Evolutionary conservation across 2,113 vertebrate species (phyloP), one percentile per base, ranked within the genome.

Genomic region (Parotia lawesii): DNA sequence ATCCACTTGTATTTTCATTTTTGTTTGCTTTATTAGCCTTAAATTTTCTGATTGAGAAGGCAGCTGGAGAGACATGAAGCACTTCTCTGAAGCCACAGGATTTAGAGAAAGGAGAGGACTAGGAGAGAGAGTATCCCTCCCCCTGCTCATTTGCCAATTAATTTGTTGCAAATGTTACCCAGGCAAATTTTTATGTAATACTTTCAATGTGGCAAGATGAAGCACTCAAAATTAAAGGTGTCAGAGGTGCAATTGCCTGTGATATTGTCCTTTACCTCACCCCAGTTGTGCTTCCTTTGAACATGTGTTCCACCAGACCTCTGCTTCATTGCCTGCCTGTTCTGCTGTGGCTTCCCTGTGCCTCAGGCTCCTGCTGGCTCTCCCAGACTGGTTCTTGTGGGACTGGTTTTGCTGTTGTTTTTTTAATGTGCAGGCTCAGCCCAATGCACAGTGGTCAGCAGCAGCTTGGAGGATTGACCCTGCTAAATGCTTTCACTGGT

Each of bases 71-170:
- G 33, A 5, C 6, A 14, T 2, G 13, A 66, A 74, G 22, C 11
- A 5, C 57, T 95, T 57, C 58, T 82, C 38, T 62, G 74, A 87
- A 82, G 38, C 25, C 33, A 28, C 6, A 11, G 42, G 47, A 28
- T 87, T 82, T 77, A 78, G 74, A n/a, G 29, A 60, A 51, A 57
- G 31, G 47, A 50, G 74, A 38, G 29, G 71, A 58, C 10, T 29
- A 24, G 29, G 7, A n/a, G 29, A 45, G n/a, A 64, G 40, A 14
- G 11, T 16, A 81, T 61, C 28, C 31, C 25, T 66, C 28, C 35
- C 14, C 0, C 0, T 2, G 3, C 42, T 80, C 31, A 20, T 8
- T 15, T 87, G n/a, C 38, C 9, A n/a, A 1, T 60, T 69, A 80
- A 8, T 72, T 84, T 48, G 12, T 47, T 93, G 73, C 18, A 89